A percentile compares a stretch with the other conserved stretches of the same genome.
Conservation (phyloP, 2,113 vertebrate species). For the Spea multiplicata region DNA sequence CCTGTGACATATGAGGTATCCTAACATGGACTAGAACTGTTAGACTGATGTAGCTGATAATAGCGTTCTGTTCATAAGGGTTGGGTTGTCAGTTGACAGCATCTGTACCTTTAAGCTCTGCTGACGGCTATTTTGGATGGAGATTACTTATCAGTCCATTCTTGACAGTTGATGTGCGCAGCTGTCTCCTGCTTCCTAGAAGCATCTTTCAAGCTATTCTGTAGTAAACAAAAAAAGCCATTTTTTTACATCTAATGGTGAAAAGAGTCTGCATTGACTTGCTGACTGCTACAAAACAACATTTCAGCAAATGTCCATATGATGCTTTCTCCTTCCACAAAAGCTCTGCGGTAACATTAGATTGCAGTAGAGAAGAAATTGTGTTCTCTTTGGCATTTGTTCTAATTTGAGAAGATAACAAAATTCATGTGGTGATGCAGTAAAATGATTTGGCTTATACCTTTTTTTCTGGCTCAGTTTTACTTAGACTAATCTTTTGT, state of each 20-base stretch:
- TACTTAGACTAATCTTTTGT: no score
- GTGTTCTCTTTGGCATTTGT: background rate
- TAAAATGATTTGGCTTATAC: background rate
- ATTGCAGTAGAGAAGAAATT: background rate
- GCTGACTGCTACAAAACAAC: background rate
- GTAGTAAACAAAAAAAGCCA: conserved; percentile 1
- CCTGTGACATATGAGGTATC: no score
- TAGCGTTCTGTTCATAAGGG: background rate
- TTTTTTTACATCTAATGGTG: conserved; percentile 17
- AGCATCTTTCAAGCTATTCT: background rate
- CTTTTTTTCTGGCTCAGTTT: no score
- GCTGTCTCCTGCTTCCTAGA: conserved; percentile 12
- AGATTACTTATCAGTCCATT: background rate
- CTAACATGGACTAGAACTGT: no score
- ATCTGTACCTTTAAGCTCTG: background rate
- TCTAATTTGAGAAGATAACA: background rate
- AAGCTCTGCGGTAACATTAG: background rate
- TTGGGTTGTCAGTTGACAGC: background rate
- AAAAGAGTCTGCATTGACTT: conserved; percentile 9
- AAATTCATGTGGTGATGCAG: background rate
- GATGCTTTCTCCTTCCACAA: conserved; percentile 9
- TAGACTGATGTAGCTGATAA: no score
- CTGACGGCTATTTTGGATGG: background rate
- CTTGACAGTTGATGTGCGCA: conserved; percentile 1
- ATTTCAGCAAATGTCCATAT: conserved; percentile 12